Evolutionary conservation across 2,888 invertebrate species (phyloP), one percentile per base, ranked within the genome.

Genomic region (Brachyopa scutellaris): DNA sequence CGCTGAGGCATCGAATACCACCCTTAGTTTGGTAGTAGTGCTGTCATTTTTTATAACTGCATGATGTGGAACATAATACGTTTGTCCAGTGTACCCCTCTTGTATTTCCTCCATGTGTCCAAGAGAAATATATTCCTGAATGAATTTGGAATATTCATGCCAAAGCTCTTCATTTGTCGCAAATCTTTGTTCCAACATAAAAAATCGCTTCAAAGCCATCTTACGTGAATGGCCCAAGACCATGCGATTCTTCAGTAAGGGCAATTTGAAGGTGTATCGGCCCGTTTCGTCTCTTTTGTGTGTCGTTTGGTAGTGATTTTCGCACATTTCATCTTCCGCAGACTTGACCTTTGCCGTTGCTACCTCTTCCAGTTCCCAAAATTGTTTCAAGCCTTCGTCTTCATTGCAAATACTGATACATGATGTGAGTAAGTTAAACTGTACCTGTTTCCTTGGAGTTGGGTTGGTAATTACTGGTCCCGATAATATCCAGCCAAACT

Each of bases 291-390:
- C 31, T 19, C 3, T 5, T 11, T 19, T 33, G 36, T 55, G 21
- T 9, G 55, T 55, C 4, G 7, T 6, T n/a, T 36, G n/a, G 26
- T 36, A 49, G 38, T 36, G 33, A 33, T 31, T 23, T 31, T 67
- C 53, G 19, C 45, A 53, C 19, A 49, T 67, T 67, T 67, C 53
- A 29, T 67, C 66, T 42, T 66, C 53, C 42, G 40, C 23, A n/a
- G 29, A 66, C 8, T 53, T 38, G n/a, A 29, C 13, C 31, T 13
- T 62, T 33, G 21, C 23, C 15, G 4, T 47, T 31, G 36, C 33
- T 21, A 47, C 33, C 19, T 62, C 62, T 36, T 47, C 62, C n/a
- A 62, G 9, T 8, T 62, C 62, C 45, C 47, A 47, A 47, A 62
- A 47, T 47, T 47, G 47, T 3, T 62, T 62, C 17, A 62, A 42